Conservation (phyloP, 2,888 invertebrate species). For the Parnassius apollo region DNA sequence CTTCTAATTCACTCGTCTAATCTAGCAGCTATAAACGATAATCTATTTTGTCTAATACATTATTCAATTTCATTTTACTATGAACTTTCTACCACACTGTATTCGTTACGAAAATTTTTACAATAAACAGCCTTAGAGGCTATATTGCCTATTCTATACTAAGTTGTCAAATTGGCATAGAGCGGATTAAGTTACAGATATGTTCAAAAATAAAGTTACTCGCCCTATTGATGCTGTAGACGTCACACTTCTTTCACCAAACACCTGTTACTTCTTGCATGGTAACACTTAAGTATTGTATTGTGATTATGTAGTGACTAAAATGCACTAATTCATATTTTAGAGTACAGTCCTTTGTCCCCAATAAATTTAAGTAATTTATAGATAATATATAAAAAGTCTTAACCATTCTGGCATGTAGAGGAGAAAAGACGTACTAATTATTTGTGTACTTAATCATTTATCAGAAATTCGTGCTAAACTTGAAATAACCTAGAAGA, state of each 20-base stretch:
- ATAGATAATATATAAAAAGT: not conserved
- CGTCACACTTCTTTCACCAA: conserved; percentile 61
- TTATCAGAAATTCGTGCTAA: conserved; percentile 58
- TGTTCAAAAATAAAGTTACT: conserved; percentile 74
- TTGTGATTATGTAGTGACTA: conserved; percentile 36
- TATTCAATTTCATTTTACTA: conserved; percentile 52
- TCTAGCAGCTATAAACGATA: conserved; percentile 57
- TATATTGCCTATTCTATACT: conserved; percentile 68
- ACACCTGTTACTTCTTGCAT: conserved; percentile 60
- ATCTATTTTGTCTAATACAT: conserved; percentile 63
- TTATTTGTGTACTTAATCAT: conserved; percentile 44
- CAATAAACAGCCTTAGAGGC: conserved; percentile 49
- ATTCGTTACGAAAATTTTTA: conserved; percentile 45
- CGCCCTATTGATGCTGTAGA: conserved; percentile 72
- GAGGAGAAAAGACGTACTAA: conserved; percentile 65
- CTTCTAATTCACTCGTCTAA: conserved; percentile 64
- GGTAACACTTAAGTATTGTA: conserved; percentile 56
- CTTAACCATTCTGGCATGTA: conserved; percentile 37
- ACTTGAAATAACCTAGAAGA: conserved; percentile 71
- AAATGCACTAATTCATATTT: conserved; percentile 27
- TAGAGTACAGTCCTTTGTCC: conserved; percentile 58
- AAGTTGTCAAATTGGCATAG: conserved; percentile 55
- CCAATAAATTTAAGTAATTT: conserved; percentile 27
- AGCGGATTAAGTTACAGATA: conserved; percentile 62
- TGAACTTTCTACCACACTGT: conserved; percentile 65